These are phyloP conservation scores for Pempheris klunzingeri DNA, from an alignment of 2,797 vertebrate species.

Conservation along the genomic window DNA sequence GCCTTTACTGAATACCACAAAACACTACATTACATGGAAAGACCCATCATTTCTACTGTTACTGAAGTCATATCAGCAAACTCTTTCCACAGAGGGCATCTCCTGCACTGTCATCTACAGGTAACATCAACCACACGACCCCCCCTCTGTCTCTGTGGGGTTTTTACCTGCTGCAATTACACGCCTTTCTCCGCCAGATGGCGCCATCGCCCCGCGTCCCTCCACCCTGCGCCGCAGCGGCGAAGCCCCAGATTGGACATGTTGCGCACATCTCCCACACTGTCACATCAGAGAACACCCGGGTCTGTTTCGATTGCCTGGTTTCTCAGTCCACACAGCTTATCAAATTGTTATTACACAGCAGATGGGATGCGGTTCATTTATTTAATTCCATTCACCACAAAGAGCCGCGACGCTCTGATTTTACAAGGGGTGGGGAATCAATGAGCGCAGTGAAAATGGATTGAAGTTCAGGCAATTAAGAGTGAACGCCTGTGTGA, in stretches of 20 bases:
- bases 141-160: rapidly evolving
- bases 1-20: no score
- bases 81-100: background rate
- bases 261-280: slow-evolving; percentile 58
- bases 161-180: slow-evolving; percentile 13
- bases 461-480: slow-evolving; percentile 70
- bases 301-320: slow-evolving; percentile 58
- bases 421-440: slow-evolving; percentile 37
- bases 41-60: no score
- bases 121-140: background rate
- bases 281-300: slow-evolving; percentile 53
- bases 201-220: slow-evolving; percentile 54
- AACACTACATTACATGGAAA: no score
- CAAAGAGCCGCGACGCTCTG: slow-evolving; percentile 43
- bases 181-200: background rate
- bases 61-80: no score
- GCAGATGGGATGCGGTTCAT: slow-evolving; percentile 77
- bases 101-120: background rate
- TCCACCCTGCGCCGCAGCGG: background rate
- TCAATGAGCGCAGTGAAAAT: slow-evolving; percentile 67
- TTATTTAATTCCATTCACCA: slow-evolving; percentile 68
- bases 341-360: slow-evolving; percentile 79
- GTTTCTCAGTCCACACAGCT: slow-evolving; percentile 58
- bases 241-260: slow-evolving; percentile 50
- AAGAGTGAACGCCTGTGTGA: slow-evolving; percentile 57